Conservation (phyloP, 92 coral and sea anemone species). For the Blastomussa wellsi region DNA sequence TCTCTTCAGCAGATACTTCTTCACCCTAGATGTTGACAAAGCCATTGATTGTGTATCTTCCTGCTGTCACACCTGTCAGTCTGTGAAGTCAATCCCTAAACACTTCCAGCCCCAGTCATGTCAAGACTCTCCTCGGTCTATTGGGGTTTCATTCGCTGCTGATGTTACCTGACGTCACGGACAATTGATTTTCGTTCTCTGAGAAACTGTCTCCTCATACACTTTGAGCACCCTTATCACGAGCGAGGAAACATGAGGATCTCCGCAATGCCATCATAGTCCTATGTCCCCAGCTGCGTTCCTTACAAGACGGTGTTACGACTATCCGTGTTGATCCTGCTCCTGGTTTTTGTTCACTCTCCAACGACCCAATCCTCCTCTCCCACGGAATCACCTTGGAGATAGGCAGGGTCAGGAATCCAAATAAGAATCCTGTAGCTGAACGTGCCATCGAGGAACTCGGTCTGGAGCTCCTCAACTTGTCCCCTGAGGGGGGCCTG, state of each 20-base stretch:
- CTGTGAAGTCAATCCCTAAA: slow-evolving; percentile 9
- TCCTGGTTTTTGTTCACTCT: slow-evolving; percentile 14
- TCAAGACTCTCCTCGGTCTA: slow-evolving; percentile 36
- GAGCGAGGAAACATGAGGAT: slow-evolving; percentile 4
- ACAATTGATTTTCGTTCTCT: slow-evolving; percentile 35
- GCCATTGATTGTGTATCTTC: slow-evolving; percentile 30
- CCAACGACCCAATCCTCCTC: slow-evolving; percentile 4
- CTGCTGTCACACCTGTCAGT: slow-evolving; percentile 39
- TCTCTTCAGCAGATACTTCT: slow-evolving; percentile 33
- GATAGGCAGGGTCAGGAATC: slow-evolving; percentile 30
- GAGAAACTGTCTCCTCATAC: slow-evolving; percentile 47
- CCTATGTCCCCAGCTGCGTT: slow-evolving; percentile 29
- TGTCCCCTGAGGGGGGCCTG: slow-evolving; percentile 33
- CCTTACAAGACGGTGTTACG: slow-evolving; percentile 28
- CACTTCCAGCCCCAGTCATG: slow-evolving; percentile 42
- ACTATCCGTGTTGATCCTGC: slow-evolving; percentile 43
- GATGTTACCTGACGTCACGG: slow-evolving; percentile 36
- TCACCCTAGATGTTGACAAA: slow-evolving; percentile 40
- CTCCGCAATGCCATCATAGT: slow-evolving; percentile 29
- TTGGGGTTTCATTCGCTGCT: slow-evolving; percentile 40
- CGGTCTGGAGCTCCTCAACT: slow-evolving; percentile 38
- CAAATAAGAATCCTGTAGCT: slow-evolving; percentile 5
- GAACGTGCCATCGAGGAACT: slow-evolving; percentile 41
- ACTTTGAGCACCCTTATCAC: slow-evolving; percentile 3
- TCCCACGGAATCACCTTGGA: neutral